These are phyloP conservation scores for Lepetodrilus schrolli DNA, from an alignment of 2,888 invertebrate species.

Conservation along the genomic window DNA sequence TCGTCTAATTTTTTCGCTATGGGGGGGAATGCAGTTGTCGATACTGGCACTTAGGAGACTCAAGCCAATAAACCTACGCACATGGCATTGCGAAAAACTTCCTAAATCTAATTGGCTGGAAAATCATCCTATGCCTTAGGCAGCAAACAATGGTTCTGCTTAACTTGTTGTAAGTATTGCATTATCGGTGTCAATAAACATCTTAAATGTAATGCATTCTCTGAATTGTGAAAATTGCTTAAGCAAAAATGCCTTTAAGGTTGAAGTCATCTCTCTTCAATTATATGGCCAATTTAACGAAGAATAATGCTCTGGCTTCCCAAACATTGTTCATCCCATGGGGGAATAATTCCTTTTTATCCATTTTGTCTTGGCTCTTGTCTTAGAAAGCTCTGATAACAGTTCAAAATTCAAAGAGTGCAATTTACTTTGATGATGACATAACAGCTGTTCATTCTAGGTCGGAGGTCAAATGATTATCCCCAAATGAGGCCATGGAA, in stretches of 20 bases:
- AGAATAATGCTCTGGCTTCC: background rate
- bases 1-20: conserved; percentile 1
- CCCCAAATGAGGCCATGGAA: background rate
- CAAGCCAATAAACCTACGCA: background rate
- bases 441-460: background rate
- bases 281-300: background rate
- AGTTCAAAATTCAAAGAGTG: too few relatives aligned
- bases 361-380: too few relatives aligned
- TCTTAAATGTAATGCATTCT: background rate
- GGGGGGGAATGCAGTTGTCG: too few relatives aligned
- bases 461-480: background rate
- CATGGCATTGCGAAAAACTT: background rate
- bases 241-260: too few relatives aligned
- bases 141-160: background rate
- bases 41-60: background rate
- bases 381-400: too few relatives aligned
- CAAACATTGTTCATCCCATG: background rate
- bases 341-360: background rate
- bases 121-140: background rate
- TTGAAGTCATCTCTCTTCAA: background rate
- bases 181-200: background rate
- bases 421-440: too few relatives aligned
- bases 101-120: background rate
- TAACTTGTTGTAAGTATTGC: background rate
- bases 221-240: too few relatives aligned